Percentiles rank a stretch among this genome's conserved stretches.
Evolutionary conservation across 2,888 invertebrate genomes (phyloP).

Genomic region (Thyatira batis): DNA sequence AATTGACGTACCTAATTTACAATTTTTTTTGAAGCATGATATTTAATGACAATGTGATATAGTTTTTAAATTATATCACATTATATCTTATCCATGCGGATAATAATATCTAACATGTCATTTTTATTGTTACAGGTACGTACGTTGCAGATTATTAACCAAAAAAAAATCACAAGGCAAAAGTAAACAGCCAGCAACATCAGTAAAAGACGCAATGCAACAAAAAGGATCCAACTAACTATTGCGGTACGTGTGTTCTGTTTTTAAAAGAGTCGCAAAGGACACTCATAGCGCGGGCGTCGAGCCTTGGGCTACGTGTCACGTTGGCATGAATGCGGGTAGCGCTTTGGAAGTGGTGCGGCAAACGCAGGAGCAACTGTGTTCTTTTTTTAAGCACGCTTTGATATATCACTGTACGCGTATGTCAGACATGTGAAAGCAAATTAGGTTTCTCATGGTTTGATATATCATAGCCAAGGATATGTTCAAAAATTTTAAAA

Average conservation of each 20-base stretch:
- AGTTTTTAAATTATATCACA: no score
- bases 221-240: constrained; percentile 11
- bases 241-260: constrained; percentile 25
- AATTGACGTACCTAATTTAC: no score
- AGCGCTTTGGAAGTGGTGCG: constrained; percentile 3
- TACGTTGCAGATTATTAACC: background rate
- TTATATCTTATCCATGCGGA: no score
- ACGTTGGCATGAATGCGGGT: constrained; percentile 8
- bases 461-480: no score
- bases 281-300: constrained; percentile 25
- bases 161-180: background rate
- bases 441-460: no score
- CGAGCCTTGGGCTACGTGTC: constrained; percentile 31
- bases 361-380: background rate
- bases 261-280: constrained; percentile 31
- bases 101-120: no score
- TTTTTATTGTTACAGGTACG: background rate
- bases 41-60: no score
- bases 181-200: background rate
- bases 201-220: background rate
- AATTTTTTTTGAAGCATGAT: no score
- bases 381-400: constrained; percentile 1
- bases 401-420: background rate
- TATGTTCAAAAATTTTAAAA: no score
- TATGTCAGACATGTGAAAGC: background rate